Percentiles rank a stretch among this genome's conserved stretches.
These are phyloP conservation scores for Cylindroiulus punctatus DNA, from an alignment of 2,888 invertebrate genomes.

Conservation along the genomic window DNA sequence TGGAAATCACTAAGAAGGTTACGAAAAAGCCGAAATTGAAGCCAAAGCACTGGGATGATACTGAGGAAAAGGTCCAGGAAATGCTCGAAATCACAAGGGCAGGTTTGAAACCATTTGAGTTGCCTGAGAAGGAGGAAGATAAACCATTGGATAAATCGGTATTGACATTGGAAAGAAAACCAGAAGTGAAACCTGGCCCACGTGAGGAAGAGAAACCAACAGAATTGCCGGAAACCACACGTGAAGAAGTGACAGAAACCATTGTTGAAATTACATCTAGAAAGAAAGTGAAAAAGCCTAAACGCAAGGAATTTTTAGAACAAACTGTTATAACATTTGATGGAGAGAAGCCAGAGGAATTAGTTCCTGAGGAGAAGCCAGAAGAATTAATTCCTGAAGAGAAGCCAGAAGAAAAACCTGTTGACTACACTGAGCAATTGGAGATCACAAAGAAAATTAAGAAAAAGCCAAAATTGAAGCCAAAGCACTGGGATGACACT, in stretches of 20 bases:
- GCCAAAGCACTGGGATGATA: slow-evolving; percentile 13
- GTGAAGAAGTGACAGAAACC: slow-evolving; percentile 39
- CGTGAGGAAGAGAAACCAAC: neutral
- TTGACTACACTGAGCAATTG: neutral
- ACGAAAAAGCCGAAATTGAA: slow-evolving; percentile 13
- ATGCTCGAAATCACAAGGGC: slow-evolving; percentile 29
- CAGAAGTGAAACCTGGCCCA: too few relatives aligned
- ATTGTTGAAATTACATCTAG: neutral
- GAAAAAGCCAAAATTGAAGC: slow-evolving; percentile 48
- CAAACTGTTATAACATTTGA: neutral
- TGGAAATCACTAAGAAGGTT: slow-evolving; percentile 35
- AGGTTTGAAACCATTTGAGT: slow-evolving; percentile 55
- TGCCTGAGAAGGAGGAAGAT: slow-evolving; percentile 33
- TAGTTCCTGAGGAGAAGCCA: neutral
- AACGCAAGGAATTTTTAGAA: slow-evolving; percentile 35
- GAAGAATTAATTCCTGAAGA: slow-evolving; percentile 49
- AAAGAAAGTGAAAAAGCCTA: slow-evolving; percentile 34
- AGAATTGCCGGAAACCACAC: neutral
- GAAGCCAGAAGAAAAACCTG: too few relatives aligned
- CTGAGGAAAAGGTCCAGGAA: slow-evolving; percentile 37
- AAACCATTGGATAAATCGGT: neutral
- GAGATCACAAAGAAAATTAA: slow-evolving; percentile 54
- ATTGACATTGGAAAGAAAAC: too few relatives aligned
- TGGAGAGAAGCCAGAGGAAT: neutral
- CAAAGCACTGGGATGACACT: slow-evolving; percentile 50